Conservation (phyloP, 2,113 vertebrate genomes). For the Scomber scombrus region DNA sequence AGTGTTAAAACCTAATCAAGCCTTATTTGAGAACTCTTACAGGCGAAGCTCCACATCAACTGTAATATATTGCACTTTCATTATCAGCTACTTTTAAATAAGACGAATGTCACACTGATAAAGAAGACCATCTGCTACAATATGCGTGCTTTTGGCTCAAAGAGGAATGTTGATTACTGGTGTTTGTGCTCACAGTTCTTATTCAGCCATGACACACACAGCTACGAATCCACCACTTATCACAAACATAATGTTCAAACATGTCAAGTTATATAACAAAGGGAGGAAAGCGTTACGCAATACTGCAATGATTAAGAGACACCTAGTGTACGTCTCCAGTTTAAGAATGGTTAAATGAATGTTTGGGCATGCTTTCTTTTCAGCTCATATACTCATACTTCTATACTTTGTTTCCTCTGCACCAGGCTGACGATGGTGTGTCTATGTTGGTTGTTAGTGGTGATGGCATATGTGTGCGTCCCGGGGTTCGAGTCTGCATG, state of each 20-base stretch:
- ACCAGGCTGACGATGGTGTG: constrained; percentile 82
- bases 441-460: constrained; percentile 70
- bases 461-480: constrained; percentile 77
- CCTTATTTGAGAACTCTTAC: background rate
- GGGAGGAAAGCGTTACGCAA: constrained; percentile 21
- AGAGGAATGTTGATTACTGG: background rate
- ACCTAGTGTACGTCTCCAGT: background rate
- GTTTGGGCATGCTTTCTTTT: background rate
- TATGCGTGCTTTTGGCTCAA: background rate
- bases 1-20: background rate
- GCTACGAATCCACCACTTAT: constrained; percentile 16
- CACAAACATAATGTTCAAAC: background rate
- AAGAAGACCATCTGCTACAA: constrained; percentile 33
- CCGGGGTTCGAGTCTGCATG: constrained; percentile 77
- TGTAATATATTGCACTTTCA: background rate
- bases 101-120: background rate
- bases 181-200: constrained; percentile 2
- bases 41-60: background rate
- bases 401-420: constrained; percentile 11
- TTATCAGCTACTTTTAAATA: background rate
- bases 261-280: constrained; percentile 29
- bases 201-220: constrained; percentile 28
- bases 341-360: constrained; percentile 3
- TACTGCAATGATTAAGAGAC: constrained; percentile 45
- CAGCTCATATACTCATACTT: background rate